Evolutionary conservation across 2,888 invertebrate genomes (phyloP), one percentile per base, ranked within the genome.

Genomic region (Scaptomyza cyrtandrae): DNA sequence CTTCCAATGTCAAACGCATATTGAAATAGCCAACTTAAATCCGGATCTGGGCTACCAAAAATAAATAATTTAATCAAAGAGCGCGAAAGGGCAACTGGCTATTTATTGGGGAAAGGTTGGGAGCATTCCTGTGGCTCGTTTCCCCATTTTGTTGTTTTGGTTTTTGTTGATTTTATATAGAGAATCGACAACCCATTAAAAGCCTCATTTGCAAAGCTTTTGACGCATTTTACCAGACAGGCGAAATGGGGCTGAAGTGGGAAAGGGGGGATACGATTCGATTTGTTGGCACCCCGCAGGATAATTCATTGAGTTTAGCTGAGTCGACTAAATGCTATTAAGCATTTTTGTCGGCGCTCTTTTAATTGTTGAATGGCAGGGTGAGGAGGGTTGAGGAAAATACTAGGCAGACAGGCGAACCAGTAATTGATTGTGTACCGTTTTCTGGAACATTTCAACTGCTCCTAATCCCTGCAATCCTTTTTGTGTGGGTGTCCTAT

Each of bases 181-280:
- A 56, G 69, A 84, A 81, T 89, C 75, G 88, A 75, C 73, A 82
- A 79, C 70, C 83, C 83, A 84, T 89, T 85, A 82, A 85, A 88
- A 85, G 84, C 86, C 86, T 85, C 88, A 84, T 84, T 84, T 85
- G 66, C 68, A 78, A 60, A 69, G 89, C 88, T 87, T 84, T 87
- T 71, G 86, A 81, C 76, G 86, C 88, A 64, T 71, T 72, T 72
- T 52, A 50, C 31, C 37, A n/a, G 24, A 39, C 57, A 37, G 53
- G 11, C 44, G 4, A 6, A 13, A 6, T 1, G 35, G 5, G 1
- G n/a, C 37, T 43, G 24, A 24, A 11, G 39, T 27, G 35, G n/a
- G 24, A 11, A 16, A n/a, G 16, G 44, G 16, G 33, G 31, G 13
- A 24, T 24, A 19, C 10, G 19, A 37, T 37, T 35, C 54, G 45